A percentile compares a stretch with the other conserved stretches of the same genome.
Conservation (phyloP, 2,797 vertebrate species). For the Orientallactaga sibirica region DNA sequence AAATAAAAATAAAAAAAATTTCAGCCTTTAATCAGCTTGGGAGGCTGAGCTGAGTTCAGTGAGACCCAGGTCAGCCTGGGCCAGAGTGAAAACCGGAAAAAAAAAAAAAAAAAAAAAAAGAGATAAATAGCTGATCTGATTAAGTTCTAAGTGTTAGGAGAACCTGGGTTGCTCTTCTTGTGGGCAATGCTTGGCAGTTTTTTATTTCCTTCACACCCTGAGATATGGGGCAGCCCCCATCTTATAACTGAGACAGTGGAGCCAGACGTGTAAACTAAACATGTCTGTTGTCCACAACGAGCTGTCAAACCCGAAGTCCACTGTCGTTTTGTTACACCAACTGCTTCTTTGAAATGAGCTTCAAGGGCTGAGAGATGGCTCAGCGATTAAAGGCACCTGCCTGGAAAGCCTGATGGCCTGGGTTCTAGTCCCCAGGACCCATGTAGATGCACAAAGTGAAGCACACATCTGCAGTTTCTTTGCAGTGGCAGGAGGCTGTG, state of each 20-base stretch:
- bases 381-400: no score
- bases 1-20: no score
- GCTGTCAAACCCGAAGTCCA: background rate
- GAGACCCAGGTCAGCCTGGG: no score
- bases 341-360: background rate
- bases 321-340: background rate
- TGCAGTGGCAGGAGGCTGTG: no score
- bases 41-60: no score
- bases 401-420: no score
- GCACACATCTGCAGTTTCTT: no score
- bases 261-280: background rate
- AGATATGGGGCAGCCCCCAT: background rate
- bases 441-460: no score
- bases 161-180: background rate
- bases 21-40: no score
- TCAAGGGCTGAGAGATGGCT: background rate
- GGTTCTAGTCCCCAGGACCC: no score
- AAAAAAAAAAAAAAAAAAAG: background rate
- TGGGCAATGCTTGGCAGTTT: background rate
- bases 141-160: background rate
- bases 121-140: background rate
- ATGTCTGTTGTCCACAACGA: background rate
- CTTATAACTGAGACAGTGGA: background rate
- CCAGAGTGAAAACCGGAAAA: no score
- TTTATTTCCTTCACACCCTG: background rate